Evolutionary conservation across 2,888 invertebrate species (phyloP).

Genomic region (Lithodes maja): DNA sequence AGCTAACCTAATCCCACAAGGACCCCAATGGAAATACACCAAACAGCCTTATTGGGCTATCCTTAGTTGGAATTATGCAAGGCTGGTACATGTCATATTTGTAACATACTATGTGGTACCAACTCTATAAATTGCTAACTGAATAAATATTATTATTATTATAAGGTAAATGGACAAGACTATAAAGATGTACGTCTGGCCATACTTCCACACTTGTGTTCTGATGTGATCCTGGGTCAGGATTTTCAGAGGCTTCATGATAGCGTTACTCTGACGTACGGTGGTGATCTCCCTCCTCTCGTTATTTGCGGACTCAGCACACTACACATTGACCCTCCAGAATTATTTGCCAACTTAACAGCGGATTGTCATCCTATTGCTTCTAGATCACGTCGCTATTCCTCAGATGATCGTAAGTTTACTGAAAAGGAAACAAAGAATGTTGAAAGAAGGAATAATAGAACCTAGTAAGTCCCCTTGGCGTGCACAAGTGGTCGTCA

Average conservation of each 20-base stretch:
- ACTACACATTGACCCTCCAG: neutral
- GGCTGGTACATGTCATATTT: no score
- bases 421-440: neutral
- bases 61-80: no score
- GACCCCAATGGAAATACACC: no score
- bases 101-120: no score
- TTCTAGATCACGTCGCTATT: constrained; percentile 13
- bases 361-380: constrained; percentile 30
- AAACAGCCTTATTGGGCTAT: no score
- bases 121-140: no score
- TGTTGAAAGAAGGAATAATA: neutral
- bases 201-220: neutral
- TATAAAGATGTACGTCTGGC: constrained; percentile 1
- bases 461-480: no score
- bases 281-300: constrained; percentile 23
- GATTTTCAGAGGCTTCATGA: constrained; percentile 36
- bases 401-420: neutral
- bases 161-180: neutral
- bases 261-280: constrained; percentile 18
- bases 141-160: no score
- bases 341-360: constrained; percentile 22
- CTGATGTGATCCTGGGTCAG: neutral
- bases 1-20: no score
- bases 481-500: constrained; percentile 25
- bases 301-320: constrained; percentile 30